Evolutionary conservation across 2,888 invertebrate genomes (phyloP).

Genomic region (Rhabditoides inermis): DNA sequence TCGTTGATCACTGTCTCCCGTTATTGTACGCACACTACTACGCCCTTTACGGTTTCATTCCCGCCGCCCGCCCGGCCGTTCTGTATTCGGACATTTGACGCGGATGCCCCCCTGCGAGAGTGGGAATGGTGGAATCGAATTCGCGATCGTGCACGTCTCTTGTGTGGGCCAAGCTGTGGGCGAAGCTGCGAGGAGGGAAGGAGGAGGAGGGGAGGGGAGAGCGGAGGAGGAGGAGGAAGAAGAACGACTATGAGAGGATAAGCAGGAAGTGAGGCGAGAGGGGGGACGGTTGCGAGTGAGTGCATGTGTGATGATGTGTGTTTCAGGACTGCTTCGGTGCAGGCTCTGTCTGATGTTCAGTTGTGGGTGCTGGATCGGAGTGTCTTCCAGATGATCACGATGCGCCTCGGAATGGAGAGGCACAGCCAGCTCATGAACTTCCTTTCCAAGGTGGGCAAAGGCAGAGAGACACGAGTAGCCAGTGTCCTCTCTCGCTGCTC

Average conservation of each 20-base stretch:
- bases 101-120: not conserved
- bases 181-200: not conserved
- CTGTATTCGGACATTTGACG: too few relatives aligned
- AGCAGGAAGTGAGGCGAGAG: conserved; percentile 66
- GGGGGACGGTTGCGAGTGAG: conserved; percentile 9
- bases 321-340: conserved; percentile 49
- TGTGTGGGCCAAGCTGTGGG: too few relatives aligned
- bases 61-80: too few relatives aligned
- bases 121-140: not conserved
- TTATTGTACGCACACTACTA: too few relatives aligned
- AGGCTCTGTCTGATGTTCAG: conserved; percentile 71
- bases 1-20: too few relatives aligned
- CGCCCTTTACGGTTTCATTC: too few relatives aligned
- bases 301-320: not conserved
- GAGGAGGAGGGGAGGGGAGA: not conserved
- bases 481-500: too few relatives aligned
- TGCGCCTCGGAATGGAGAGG: conserved; percentile 73
- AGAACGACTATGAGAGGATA: conserved; percentile 55
- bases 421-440: conserved; percentile 78
- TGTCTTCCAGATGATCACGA: conserved; percentile 82
- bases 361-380: conserved; percentile 81
- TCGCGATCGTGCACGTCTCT: not conserved
- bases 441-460: conserved; percentile 56
- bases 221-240: not conserved
- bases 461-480: too few relatives aligned